phyloP scores from a whole-genome alignment of 2,797 vertebrate species.

The Chiloscyllium punctatum region DNA sequence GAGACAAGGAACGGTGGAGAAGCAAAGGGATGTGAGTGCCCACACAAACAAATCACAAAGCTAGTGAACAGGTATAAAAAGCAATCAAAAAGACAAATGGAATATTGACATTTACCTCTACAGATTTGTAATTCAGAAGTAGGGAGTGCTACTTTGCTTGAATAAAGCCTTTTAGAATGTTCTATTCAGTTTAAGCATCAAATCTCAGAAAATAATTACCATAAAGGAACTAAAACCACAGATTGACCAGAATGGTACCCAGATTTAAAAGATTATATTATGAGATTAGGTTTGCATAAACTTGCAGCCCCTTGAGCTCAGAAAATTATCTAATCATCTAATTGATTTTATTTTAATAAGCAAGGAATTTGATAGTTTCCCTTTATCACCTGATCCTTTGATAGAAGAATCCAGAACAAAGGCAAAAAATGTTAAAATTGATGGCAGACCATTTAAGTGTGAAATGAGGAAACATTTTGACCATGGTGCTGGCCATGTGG shows the following conservation, averaged over 20 bases:
- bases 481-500: neutral
- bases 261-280: neutral
- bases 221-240: neutral
- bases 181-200: neutral
- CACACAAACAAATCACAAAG: neutral
- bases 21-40: neutral
- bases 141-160: neutral
- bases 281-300: neutral
- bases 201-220: neutral
- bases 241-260: neutral
- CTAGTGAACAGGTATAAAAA: neutral
- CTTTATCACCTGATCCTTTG: neutral
- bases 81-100: slow-evolving; percentile 2
- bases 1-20: neutral
- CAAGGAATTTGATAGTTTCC: neutral
- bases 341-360: neutral
- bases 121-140: neutral
- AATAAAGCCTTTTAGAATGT: neutral
- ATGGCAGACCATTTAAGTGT: no score
- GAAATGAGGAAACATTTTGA: neutral
- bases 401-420: neutral
- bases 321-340: neutral
- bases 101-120: neutral
- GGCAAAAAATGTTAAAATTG: neutral
- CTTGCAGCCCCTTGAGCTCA: neutral